A percentile compares a stretch with the other conserved stretches of the same genome.
These are phyloP conservation scores for Arion vulgaris DNA, from an alignment of 1,140 invertebrate genomes.

Conservation along the genomic window DNA sequence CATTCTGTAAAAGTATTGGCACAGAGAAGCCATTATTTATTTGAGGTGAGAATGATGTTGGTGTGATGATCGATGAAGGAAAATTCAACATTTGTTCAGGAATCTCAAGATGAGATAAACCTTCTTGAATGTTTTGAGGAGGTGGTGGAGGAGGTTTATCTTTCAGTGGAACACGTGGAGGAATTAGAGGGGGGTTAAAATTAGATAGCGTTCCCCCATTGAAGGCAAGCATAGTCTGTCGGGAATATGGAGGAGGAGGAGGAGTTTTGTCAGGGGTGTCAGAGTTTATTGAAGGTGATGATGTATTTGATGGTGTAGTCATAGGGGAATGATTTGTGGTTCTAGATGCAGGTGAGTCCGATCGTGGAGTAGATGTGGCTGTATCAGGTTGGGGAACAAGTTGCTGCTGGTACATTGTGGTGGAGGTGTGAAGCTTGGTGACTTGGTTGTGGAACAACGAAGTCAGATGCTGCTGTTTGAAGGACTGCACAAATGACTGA, in stretches of 20 bases:
- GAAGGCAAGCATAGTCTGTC: not conserved
- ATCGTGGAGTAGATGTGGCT: constrained; percentile 63
- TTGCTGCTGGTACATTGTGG: constrained; percentile 40
- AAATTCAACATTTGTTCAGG: not conserved
- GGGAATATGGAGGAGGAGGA: constrained; percentile 70
- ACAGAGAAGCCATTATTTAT: not conserved
- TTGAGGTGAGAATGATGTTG: not conserved
- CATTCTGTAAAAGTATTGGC: not conserved
- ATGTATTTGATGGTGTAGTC: constrained; percentile 65
- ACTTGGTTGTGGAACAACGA: constrained; percentile 26
- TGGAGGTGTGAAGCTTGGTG: constrained; percentile 16
- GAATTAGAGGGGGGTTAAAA: constrained; percentile 49
- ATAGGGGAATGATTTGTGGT: constrained; percentile 68
- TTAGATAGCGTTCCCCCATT: not conserved
- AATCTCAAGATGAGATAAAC: not conserved
- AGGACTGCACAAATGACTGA: constrained; percentile 46
- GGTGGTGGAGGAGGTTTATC: constrained; percentile 65
- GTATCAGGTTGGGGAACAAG: constrained; percentile 48
- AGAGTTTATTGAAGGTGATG: constrained; percentile 69
- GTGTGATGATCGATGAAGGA: constrained; percentile 20
- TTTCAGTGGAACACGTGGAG: constrained; percentile 61
- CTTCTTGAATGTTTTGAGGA: constrained; percentile 38
- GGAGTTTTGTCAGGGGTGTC: constrained; percentile 69
- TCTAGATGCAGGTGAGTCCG: constrained; percentile 67
- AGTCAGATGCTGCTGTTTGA: constrained; percentile 13